Evolutionary conservation across 2,888 invertebrate genomes (phyloP), one percentile per base, ranked within the genome.

Genomic region (Eretmocerus hayati): DNA sequence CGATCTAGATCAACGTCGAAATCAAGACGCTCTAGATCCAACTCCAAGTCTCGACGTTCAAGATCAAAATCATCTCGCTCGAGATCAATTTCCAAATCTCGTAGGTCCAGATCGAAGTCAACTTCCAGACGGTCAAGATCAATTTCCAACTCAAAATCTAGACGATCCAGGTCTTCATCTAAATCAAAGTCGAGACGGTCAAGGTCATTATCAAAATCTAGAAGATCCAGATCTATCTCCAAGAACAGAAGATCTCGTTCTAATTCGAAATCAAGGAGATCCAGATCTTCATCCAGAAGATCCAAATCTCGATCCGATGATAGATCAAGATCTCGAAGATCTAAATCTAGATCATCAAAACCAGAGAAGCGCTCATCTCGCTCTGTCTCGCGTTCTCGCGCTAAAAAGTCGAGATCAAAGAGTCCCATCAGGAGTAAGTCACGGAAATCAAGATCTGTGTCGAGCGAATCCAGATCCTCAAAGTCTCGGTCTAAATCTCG

Each of bases 81-180:
- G 20, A 66, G 68, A 0, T 70, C 67, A 48, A 67, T 65, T 42
- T 71, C 65, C 46, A 71, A 72, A 41, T 66, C 66, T 6, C 71
- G 75, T 3, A 64, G 73, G 32, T 65, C 68, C 1, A 67, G 68
- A 35, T 69, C 69, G 2, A 56, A 62, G 15, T 64, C 64, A 18
- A 56, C 59, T 48, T 62, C 63, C 4, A 65, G 65, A 23, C 69
- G 69, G 1, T 57, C 68, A 23, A 67, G 68, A 0, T 70, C 67
- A 49, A 68, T 65, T 42, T 71, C 64, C 47, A 71, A 72, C 38
- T 65, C 65, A 9, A 66, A 71, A 30, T 57, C 57, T 2, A 56
- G 60, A 3, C 32, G 52, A 21, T 52, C 52, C 2, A 20, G 46
- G n/a, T 52, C 56, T 15, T 44, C 46, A 13, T 52, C 53, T 4